phyloP scores from a whole-genome alignment of 1,140 invertebrate species.

The Drosophila punjabiensis region DNA sequence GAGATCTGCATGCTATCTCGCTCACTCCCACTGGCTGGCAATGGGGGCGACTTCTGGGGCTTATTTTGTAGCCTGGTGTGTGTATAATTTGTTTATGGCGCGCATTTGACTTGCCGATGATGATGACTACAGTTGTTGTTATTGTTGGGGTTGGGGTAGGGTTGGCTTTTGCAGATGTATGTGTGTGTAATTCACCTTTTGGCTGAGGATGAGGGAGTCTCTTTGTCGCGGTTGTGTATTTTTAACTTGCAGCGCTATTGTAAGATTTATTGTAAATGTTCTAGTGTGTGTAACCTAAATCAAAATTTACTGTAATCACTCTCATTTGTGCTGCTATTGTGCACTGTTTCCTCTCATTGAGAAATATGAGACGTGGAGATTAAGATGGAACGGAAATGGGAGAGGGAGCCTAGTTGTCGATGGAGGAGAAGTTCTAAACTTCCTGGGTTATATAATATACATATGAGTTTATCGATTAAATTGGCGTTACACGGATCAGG shows the following conservation, averaged over 20 bases:
- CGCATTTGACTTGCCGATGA: conserved; percentile 51
- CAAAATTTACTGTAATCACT: conserved; percentile 35
- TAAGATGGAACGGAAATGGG: conserved; percentile 57
- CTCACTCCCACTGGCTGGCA: conserved; percentile 19
- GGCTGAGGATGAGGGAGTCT: conserved; percentile 30
- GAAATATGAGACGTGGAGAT: conserved; percentile 23
- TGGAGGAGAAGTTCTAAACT: background rate
- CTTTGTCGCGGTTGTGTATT: conserved; percentile 31
- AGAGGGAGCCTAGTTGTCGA: background rate
- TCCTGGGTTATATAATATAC: conserved; percentile 21
- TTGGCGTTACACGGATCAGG: conserved; percentile 11
- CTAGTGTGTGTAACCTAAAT: conserved; percentile 30
- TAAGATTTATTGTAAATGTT: conserved; percentile 33
- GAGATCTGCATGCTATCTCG: conserved; percentile 41
- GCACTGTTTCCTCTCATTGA: conserved; percentile 16
- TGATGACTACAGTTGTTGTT: conserved; percentile 18
- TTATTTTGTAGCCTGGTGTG: conserved; percentile 27
- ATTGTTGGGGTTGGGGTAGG: conserved; percentile 62
- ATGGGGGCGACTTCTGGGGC: conserved; percentile 24
- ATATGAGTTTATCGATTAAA: conserved; percentile 12
- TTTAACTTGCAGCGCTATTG: conserved; percentile 36
- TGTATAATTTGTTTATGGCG: conserved; percentile 76
- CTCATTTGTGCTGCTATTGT: conserved; percentile 41
- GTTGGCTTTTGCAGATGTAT: conserved; percentile 18
- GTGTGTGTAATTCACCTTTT: conserved; percentile 28